A percentile compares a stretch with the other conserved stretches of the same genome.
phyloP scores from a whole-genome alignment of 2,797 vertebrate species.

The Falco naumanni region DNA sequence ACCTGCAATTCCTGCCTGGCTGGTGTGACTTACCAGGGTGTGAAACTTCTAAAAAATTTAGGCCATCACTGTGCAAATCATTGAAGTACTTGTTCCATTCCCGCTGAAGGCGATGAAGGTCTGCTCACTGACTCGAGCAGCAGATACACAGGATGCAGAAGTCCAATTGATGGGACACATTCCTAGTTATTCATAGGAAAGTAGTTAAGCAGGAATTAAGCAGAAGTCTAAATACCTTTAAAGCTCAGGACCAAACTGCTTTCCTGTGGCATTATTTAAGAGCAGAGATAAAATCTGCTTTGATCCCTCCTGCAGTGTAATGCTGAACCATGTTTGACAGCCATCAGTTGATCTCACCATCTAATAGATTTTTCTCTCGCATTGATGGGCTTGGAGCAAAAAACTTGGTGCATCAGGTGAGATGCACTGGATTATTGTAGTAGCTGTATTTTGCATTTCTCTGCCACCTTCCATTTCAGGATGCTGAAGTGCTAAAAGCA shows the following conservation, averaged over 20 bases:
- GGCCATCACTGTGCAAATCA: background rate
- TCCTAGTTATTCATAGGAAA: background rate
- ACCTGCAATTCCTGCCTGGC: background rate
- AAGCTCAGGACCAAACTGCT: background rate
- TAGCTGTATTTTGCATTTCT: slow-evolving; percentile 8
- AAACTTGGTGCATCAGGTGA: background rate
- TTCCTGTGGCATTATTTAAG: background rate
- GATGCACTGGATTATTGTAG: background rate
- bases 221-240: background rate
- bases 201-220: background rate
- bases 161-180: background rate
- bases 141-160: background rate
- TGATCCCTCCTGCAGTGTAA: background rate
- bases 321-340: background rate
- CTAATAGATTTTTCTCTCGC: background rate
- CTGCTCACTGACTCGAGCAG: background rate
- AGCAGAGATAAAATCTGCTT: background rate
- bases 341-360: background rate
- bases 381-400: background rate
- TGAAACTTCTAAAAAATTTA: background rate
- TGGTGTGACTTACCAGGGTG: background rate
- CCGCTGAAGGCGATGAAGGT: background rate
- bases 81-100: background rate
- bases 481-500: background rate
- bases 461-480: background rate